phyloP scores from a whole-genome alignment of 1,140 invertebrate genomes.

The Pseudomyrmex cubaensis region DNA sequence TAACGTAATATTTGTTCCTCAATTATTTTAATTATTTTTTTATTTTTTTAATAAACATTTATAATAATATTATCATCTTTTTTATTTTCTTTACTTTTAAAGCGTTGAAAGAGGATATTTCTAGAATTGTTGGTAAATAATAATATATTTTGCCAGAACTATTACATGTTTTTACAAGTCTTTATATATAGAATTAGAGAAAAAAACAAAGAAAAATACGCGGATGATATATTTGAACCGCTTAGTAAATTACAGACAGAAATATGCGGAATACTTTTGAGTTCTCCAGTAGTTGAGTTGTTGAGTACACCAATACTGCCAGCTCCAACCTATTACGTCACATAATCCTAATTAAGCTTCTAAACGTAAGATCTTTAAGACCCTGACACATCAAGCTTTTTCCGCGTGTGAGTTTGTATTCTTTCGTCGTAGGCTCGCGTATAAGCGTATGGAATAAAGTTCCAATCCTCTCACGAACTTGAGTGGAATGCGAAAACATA shows the following conservation, averaged over 20 bases:
- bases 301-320: slow-evolving; percentile 28
- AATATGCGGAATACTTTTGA: slow-evolving; percentile 16
- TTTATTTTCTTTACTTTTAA: background rate
- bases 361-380: slow-evolving; percentile 16
- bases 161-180: background rate
- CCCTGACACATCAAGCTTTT: too few relatives aligned
- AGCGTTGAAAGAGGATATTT: background rate
- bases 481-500: background rate
- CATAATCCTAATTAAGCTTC: slow-evolving; percentile 40
- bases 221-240: background rate
- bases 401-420: background rate
- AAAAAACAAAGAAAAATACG: background rate
- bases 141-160: too few relatives aligned
- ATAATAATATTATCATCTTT: background rate
- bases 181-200: background rate
- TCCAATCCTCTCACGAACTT: slow-evolving; percentile 11
- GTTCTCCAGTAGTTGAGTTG: slow-evolving; percentile 8
- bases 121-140: background rate
- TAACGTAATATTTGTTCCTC: background rate
- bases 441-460: slow-evolving; percentile 19
- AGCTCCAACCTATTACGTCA: slow-evolving; percentile 35
- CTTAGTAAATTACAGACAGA: slow-evolving; percentile 5
- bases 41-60: background rate
- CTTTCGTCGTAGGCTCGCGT: background rate
- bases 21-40: background rate